Percentiles rank a stretch among this genome's conserved stretches.
These are phyloP conservation scores for Himalopsyche phryganea DNA, from an alignment of 1,140 invertebrate genomes.

Conservation along the genomic window DNA sequence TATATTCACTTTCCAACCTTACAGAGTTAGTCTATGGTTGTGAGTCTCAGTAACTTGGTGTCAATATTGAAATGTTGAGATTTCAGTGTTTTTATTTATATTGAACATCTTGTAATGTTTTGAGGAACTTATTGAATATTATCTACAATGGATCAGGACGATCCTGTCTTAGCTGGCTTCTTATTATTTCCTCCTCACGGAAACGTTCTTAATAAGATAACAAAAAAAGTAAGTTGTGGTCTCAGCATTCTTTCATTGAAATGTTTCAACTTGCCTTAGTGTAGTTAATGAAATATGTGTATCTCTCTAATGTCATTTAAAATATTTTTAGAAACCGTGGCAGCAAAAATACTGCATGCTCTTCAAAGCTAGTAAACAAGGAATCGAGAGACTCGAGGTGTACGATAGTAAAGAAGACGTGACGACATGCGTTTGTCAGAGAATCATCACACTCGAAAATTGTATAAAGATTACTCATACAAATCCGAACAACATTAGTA, in stretches of 20 bases:
- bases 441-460: conserved; percentile 78
- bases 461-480: conserved; percentile 78
- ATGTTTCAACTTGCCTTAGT: conserved; percentile 7
- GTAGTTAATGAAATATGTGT: conserved; percentile 8
- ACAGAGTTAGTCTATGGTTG: not conserved
- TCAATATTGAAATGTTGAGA: not conserved
- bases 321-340: conserved; percentile 68
- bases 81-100: not conserved
- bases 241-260: conserved; percentile 5
- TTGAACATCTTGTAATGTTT: conserved; percentile 2
- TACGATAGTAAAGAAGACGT: conserved; percentile 74
- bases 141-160: conserved; percentile 64
- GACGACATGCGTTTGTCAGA: conserved; percentile 58
- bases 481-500: conserved; percentile 57
- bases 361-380: conserved; percentile 76
- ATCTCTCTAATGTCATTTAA: conserved; percentile 11
- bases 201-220: conserved; percentile 54
- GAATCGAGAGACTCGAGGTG: conserved; percentile 78
- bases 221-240: conserved; percentile 49
- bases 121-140: not conserved
- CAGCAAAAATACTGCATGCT: conserved; percentile 73
- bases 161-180: conserved; percentile 63
- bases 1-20: no score
- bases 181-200: conserved; percentile 67
- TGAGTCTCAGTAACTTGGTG: not conserved